These are phyloP conservation scores for Coccyzus lansbergi DNA, from an alignment of 2,797 vertebrate species.

Conservation along the genomic window DNA sequence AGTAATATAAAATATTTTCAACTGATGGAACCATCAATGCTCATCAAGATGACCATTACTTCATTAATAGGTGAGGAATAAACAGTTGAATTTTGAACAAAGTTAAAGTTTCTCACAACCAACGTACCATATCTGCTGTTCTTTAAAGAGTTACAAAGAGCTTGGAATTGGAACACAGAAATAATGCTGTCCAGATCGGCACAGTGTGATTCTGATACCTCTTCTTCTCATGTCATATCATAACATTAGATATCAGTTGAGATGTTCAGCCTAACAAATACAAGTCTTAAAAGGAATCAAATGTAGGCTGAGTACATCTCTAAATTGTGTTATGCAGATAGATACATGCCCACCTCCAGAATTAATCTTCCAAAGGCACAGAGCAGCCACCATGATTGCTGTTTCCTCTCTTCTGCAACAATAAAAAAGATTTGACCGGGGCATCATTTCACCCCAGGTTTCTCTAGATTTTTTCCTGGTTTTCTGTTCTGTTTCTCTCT, in stretches of 20 bases:
- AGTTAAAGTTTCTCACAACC: not conserved
- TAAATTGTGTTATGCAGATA: rapidly evolving
- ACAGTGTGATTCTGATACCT: not conserved
- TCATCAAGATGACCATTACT: not conserved
- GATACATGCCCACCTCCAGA: not conserved
- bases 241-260: not conserved
- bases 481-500: too few species aligned
- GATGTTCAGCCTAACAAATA: not conserved
- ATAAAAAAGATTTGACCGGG: not conserved
- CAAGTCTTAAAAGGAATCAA: not conserved
- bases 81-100: not conserved
- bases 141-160: not conserved
- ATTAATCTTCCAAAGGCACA: not conserved
- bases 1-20: not conserved
- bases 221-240: not conserved
- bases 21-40: not conserved
- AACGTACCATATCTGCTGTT: not conserved
- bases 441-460: not conserved
- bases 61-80: not conserved
- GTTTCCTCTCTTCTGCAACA: not conserved
- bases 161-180: not conserved
- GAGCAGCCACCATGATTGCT: not conserved
- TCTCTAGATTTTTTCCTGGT: too few species aligned
- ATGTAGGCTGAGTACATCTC: not conserved
- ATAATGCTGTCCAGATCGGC: not conserved